Evolutionary conservation across 1,140 invertebrate species (phyloP), one percentile per base, ranked within the genome.

Genomic region (Drosophila melanogaster): DNA sequence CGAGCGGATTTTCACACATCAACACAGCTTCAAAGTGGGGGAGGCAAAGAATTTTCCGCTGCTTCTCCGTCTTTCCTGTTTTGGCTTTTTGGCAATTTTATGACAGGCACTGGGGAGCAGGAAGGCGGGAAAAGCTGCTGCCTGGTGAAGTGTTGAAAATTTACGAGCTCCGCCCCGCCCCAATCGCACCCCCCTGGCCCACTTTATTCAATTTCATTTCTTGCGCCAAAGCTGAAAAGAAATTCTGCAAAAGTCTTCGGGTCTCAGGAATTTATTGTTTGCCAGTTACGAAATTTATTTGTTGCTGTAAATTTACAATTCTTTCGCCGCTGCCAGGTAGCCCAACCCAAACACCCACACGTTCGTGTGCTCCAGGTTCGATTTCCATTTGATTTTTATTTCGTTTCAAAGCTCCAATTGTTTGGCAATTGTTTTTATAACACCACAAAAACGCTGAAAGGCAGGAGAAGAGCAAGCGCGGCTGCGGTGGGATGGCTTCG

Each of bases 211-310:
- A 77, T 77, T 77, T 77, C 57, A 61, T 67, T 64, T 55, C 54
- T 66, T 70, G 64, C 74, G 64, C 50, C 60, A 77, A 83, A 73
- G 53, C 38, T 51, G 44, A 71, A 59, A 51, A 71, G 66, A 44
- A 72, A 58, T 84, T 75, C 81, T 65, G 49, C 75, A 84, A 83
- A 84, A 83, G 81, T 85, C 72, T 56, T 79, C 59, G 80, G 57
- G 83, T 70, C 70, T 86, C 73, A 70, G 84, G 77, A 89, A 87
- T 87, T 87, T 87, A 87, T 87, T 87, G 84, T 89, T 81, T 87
- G 67, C 80, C 84, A 87, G 84, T 89, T 89, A 79, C 79, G 59
- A 89, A 87, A 87, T 86, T 86, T 86, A 87, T 86, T 86, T 86
- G 64, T 86, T 86, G 78, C 73, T 86, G 81, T 78, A 87, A 87